phyloP scores from a whole-genome alignment of 30 jellyfish, hydroid and myxozoan genomes.

The Sanderia malayensis region DNA sequence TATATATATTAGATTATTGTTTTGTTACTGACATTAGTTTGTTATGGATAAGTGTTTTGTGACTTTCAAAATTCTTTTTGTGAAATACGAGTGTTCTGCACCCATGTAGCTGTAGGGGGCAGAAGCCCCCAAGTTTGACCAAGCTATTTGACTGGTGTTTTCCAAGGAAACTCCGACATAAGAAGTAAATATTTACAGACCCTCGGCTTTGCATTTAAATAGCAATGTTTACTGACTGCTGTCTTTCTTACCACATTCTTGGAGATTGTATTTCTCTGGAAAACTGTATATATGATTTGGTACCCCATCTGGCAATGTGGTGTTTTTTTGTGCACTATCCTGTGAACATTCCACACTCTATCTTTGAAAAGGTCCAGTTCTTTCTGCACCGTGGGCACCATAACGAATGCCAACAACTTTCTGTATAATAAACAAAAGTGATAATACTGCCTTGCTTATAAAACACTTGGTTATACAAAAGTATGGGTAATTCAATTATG shows the following conservation, averaged over 20 bases:
- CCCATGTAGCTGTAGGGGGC: no score
- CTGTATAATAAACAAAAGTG: no score
- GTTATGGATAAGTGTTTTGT: neutral
- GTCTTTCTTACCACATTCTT: no score
- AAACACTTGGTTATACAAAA: neutral
- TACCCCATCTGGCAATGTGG: conserved; percentile 44
- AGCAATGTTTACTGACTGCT: no score
- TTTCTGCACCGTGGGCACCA: no score
- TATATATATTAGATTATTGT: no score
- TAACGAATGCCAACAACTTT: no score
- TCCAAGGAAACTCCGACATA: no score
- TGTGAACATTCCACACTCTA: conserved; percentile 41
- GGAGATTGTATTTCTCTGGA: conserved; percentile 41
- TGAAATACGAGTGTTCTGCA: no score
- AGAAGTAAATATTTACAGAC: no score
- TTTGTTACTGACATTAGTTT: neutral
- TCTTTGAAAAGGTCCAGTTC: no score
- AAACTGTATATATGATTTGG: conserved; percentile 43
- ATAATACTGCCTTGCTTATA: neutral
- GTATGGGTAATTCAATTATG: neutral
- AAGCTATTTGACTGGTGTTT: neutral
- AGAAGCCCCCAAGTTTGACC: no score
- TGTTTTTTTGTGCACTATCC: conserved; percentile 43
- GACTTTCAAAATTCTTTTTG: neutral
- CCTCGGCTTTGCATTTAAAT: conserved; percentile 28